Percentiles rank a stretch among this genome's conserved stretches.
These are phyloP conservation scores for Rhinophrynus dorsalis DNA, from an alignment of 2,797 vertebrate species.

Conservation along the genomic window DNA sequence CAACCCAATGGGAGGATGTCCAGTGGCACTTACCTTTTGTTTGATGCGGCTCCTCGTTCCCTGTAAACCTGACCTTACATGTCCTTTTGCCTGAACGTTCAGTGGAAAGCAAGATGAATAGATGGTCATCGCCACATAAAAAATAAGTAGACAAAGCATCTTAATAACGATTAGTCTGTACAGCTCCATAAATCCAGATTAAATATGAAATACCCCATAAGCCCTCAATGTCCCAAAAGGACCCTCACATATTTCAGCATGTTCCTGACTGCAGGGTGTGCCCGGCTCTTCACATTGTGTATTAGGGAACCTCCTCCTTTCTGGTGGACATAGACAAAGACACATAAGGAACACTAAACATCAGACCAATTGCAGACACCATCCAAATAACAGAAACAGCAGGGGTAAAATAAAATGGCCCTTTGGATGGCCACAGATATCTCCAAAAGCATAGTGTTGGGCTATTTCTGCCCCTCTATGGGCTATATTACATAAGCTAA, in stretches of 20 bases:
- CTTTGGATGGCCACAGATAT: too few relatives aligned
- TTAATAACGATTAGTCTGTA: too few relatives aligned
- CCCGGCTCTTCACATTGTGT: conserved; percentile 80
- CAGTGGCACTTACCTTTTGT: conserved; percentile 71
- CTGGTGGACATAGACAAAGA: conserved; percentile 69
- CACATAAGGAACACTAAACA: too few relatives aligned
- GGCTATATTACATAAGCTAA: too few relatives aligned
- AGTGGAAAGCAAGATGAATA: background rate
- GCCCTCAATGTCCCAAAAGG: background rate
- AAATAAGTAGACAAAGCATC: too few relatives aligned
- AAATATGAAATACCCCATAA: too few relatives aligned
- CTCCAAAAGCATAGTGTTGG: too few relatives aligned
- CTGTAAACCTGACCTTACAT: conserved; percentile 75
- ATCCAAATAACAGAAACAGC: too few relatives aligned
- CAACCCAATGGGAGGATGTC: too few relatives aligned
- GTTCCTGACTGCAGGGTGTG: conserved; percentile 69
- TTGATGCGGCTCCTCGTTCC: conserved; percentile 67
- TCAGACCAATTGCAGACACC: too few relatives aligned
- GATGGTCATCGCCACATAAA: background rate
- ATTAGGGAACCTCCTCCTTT: conserved; percentile 89
- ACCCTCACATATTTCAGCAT: conserved; percentile 74
- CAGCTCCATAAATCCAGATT: background rate
- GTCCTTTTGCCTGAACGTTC: conserved; percentile 68
- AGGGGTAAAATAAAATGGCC: too few relatives aligned
- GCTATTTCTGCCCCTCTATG: too few relatives aligned